Base-by-base conservation (phyloP, 2,113 vertebrate genomes). In the Ciconia boyciana region DNA sequence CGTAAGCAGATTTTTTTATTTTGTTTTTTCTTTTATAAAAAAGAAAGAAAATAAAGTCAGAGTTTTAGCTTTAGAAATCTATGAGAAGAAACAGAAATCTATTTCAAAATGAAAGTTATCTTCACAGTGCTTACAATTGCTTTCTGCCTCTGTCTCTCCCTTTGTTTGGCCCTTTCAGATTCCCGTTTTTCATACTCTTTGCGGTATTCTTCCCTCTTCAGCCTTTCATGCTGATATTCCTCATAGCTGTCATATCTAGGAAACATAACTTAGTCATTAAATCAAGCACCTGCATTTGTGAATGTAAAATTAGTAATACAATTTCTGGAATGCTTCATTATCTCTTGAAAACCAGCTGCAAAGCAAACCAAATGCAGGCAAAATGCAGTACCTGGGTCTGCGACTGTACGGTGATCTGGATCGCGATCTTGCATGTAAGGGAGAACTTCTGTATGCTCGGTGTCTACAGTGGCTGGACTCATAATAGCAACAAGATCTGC, bases 171-270 rank as follows among this genome's bases (percentile, higher is more conserved):
- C 98, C 99, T 98, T 96, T 99, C 99, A 41, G 98, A 99, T 98
- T 99, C 99, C 95, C 98, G 98, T 97, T 99, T 99, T 98, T 99
- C 99, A 94, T 98, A 98, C 97, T 99, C 99, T 97, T 97, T 98
- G 93, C 98, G 99, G 94, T 99, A 98, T 96, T 99, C 99, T 97
- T 99, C 99, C 98, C 98, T 98, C 98, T 99, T 99, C 98, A 99
- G 98, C 97, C 98, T 98, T 97, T 99, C 99, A 52, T 99, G 99
- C 98, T 99, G 99, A 98, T 99, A 99, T 62, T 99, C 99, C 98
- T 99, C 99, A 72, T 99, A 99, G 98, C 99, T 99, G 99, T 99
- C 99, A 96, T 99, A 99, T 98, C 99, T 98, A 97, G 90, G 96
- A 97, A 97, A 98, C 94, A 98, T 11, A 98, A 98, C 89, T 94